These are phyloP conservation scores for Drosophila neotestacea DNA, from an alignment of 2,888 invertebrate species.

Conservation along the genomic window DNA sequence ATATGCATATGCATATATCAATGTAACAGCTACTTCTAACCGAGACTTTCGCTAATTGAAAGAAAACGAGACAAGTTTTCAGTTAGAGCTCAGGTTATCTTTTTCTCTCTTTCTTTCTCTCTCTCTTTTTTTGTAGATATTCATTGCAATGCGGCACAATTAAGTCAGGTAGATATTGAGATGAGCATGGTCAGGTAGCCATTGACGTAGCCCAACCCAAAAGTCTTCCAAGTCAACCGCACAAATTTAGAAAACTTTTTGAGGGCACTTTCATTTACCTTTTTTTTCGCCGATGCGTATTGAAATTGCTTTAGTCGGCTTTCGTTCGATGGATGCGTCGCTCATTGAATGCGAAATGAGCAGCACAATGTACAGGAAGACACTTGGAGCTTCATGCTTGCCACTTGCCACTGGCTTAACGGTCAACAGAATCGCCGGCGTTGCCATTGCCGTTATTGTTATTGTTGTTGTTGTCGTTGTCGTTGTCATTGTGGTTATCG, in stretches of 20 bases:
- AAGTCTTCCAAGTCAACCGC: conserved; percentile 42
- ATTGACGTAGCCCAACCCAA: conserved; percentile 47
- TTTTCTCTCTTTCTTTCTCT: conserved; percentile 50
- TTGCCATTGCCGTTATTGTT: conserved; percentile 46
- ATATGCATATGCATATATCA: conserved; percentile 35
- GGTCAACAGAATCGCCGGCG: conserved; percentile 67
- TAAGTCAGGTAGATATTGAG: conserved; percentile 61
- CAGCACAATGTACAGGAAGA: conserved; percentile 54
- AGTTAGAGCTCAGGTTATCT: conserved; percentile 38
- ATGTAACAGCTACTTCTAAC: conserved; percentile 47
- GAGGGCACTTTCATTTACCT: conserved; percentile 83
- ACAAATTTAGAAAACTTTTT: conserved; percentile 82
- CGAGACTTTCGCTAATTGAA: conserved; percentile 75
- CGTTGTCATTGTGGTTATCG: conserved; percentile 33
- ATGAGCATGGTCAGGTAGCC: conserved; percentile 42
- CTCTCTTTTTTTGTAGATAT: conserved; percentile 56
- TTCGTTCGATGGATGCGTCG: conserved; percentile 79
- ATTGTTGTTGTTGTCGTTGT: not conserved
- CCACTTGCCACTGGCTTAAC: conserved; percentile 63
- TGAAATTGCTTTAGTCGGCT: conserved; percentile 73
- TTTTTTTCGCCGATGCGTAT: conserved; percentile 72
- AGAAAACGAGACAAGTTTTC: conserved; percentile 49
- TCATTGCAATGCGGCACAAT: conserved; percentile 77
- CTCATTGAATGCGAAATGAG: conserved; percentile 77
- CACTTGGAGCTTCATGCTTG: conserved; percentile 52